Evolutionary conservation across 1,140 invertebrate genomes (phyloP).

Genomic region (Aleiodes sp.): DNA sequence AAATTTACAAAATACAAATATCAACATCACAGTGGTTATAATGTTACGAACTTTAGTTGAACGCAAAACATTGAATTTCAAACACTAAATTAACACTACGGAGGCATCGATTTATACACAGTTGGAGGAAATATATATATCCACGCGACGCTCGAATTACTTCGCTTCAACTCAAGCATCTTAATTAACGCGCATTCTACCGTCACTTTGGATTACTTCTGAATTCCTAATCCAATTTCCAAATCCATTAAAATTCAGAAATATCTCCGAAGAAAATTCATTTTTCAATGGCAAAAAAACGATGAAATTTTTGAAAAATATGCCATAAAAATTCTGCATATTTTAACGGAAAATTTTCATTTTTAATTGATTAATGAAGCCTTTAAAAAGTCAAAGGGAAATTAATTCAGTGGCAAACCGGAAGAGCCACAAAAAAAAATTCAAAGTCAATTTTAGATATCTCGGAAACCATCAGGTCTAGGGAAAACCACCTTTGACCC

Average conservation of each 20-base stretch:
- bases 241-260: background rate
- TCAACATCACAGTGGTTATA: no score
- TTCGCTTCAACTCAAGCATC: background rate
- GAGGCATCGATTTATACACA: background rate
- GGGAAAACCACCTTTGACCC: no score
- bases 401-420: no score
- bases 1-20: background rate
- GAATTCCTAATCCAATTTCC: background rate
- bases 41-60: no score
- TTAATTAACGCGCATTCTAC: background rate
- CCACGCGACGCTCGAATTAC: background rate
- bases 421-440: no score
- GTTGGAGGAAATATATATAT: background rate
- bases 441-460: no score
- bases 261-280: no score
- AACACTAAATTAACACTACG: background rate
- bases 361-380: no score
- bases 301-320: background rate
- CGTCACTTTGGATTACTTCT: conserved; percentile 1
- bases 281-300: background rate
- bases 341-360: no score
- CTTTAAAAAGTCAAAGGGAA: no score
- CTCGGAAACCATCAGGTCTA: no score
- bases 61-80: background rate
- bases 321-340: no score